A percentile compares a stretch with the other conserved stretches of the same genome.
Conservation (phyloP, 1,140 invertebrate genomes). For the Bombus vancouverensis region DNA sequence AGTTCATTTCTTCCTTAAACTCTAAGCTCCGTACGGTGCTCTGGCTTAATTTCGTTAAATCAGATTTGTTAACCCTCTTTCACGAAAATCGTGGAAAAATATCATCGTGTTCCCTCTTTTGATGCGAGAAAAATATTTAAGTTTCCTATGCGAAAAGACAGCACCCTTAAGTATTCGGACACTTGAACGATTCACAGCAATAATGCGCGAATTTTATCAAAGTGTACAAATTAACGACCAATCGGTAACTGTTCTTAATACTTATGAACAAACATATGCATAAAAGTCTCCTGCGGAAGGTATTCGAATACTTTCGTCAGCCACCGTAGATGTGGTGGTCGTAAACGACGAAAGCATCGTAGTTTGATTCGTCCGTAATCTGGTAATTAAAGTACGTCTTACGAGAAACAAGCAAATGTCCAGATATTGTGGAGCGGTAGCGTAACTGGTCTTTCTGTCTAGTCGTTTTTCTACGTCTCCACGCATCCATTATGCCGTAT, state of each 20-base stretch:
- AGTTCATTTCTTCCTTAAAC: background rate
- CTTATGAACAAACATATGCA: no score
- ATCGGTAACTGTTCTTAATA: no score
- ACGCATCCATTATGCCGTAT: constrained; percentile 2
- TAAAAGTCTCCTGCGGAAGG: no score
- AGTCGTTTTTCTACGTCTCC: background rate
- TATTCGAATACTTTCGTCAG: no score
- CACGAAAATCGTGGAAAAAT: background rate
- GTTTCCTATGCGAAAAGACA: no score
- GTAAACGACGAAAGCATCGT: background rate
- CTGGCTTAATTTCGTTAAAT: background rate
- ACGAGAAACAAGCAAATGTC: background rate
- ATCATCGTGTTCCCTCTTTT: background rate
- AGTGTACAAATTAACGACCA: no score
- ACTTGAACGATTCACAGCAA: no score
- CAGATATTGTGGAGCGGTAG: background rate
- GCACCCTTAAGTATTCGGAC: no score
- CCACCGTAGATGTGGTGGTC: no score
- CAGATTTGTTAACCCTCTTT: background rate
- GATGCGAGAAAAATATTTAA: background rate
- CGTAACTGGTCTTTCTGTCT: background rate
- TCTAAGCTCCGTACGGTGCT: background rate
- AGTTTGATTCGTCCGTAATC: background rate
- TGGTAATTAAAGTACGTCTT: background rate
- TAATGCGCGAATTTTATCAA: no score